Conservation (phyloP, 2,113 vertebrate species). For the Leptobrachium ailaonicum region DNA sequence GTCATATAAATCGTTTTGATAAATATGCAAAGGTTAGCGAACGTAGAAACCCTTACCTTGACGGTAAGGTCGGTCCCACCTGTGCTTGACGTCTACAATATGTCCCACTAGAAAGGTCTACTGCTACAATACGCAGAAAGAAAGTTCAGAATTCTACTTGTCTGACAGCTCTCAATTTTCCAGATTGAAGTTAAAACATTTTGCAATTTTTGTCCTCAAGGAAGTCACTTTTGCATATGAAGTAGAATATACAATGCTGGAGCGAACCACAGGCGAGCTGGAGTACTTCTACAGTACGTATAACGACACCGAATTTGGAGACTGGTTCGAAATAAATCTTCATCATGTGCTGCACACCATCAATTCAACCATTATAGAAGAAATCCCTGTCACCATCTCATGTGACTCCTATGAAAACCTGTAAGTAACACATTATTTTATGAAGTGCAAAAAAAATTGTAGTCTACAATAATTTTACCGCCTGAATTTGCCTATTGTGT, state of each 20-base stretch:
- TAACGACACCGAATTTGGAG: not conserved
- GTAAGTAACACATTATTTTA: slow-evolving; percentile 40
- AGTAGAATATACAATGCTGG: slow-evolving; percentile 41
- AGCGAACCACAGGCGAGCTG: slow-evolving; percentile 23
- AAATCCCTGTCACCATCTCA: slow-evolving; percentile 35
- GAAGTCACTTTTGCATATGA: not conserved
- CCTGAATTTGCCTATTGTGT: no score
- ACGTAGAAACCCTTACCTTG: no score
- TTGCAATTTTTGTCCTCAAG: not conserved
- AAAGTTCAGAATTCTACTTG: no score
- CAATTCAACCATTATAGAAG: slow-evolving; percentile 19
- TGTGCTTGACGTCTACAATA: no score
- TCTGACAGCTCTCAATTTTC: no score
- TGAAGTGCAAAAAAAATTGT: no score
- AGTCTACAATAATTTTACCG: no score
- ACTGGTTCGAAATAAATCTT: slow-evolving; percentile 49
- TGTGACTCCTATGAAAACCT: slow-evolving; percentile 48
- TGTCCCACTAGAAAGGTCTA: no score
- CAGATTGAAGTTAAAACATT: not conserved
- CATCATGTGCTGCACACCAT: slow-evolving; percentile 33
- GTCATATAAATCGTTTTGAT: no score
- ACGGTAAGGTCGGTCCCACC: no score
- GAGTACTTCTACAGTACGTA: not conserved
- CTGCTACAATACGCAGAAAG: no score
- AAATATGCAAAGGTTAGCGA: no score